Conservation (phyloP, 2,888 invertebrate genomes). For the Dolichopus griseipennis region DNA sequence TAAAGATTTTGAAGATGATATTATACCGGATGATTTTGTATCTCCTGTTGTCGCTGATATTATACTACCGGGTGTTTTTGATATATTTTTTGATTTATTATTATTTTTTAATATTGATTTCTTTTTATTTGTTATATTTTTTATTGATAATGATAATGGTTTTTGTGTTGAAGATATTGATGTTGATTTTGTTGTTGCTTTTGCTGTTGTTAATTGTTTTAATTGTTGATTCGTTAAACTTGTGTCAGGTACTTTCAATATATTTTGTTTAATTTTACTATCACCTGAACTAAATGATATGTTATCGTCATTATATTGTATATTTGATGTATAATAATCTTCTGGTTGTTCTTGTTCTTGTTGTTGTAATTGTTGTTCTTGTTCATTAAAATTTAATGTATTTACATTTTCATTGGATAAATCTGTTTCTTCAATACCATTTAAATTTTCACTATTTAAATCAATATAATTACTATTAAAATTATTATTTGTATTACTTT, state of each 20-base stretch:
- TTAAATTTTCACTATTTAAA: slow-evolving; percentile 8
- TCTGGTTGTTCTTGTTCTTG: not conserved
- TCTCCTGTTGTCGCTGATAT: slow-evolving; percentile 16
- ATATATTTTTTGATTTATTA: slow-evolving; percentile 14
- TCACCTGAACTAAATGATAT: slow-evolving; percentile 34
- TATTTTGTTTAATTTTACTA: not conserved
- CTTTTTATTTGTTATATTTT: no score
- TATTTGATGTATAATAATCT: slow-evolving; percentile 23
- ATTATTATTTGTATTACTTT: slow-evolving; percentile 33
- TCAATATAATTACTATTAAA: slow-evolving; percentile 16
- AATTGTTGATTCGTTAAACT: slow-evolving; percentile 16
- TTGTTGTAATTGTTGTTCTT: slow-evolving; percentile 21
- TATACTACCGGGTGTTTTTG: slow-evolving; percentile 15
- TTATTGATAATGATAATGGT: not conserved
- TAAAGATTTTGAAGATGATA: not conserved
- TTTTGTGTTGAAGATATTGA: not conserved
- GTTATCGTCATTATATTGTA: slow-evolving; percentile 38
- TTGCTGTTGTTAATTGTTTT: not conserved
- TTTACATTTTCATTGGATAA: slow-evolving; percentile 17
- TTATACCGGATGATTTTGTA: slow-evolving; percentile 11
- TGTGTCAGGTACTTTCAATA: not conserved
- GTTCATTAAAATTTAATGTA: slow-evolving; percentile 16
- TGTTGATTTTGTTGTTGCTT: not conserved
- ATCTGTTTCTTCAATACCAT: not conserved
- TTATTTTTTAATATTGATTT: not conserved